Percentiles rank a stretch among this genome's conserved stretches.
Evolutionary conservation across 2,113 vertebrate species (phyloP).

Genomic region (Barbus barbus): DNA sequence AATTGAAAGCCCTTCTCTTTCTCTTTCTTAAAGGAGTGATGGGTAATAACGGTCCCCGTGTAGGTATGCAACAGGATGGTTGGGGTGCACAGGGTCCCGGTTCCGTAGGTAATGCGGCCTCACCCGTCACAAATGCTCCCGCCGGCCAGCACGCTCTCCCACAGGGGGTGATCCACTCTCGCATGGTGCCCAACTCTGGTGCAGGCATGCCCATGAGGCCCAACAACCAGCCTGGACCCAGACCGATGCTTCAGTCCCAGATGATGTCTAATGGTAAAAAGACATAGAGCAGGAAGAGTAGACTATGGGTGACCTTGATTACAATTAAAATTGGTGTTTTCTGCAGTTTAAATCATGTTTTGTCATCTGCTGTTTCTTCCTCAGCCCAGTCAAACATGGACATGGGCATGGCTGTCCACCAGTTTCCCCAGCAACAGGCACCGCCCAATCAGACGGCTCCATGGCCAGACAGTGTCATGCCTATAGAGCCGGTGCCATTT

Average conservation of each 20-base stretch:
- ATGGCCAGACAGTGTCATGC: conserved; percentile 97
- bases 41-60: conserved; percentile 75
- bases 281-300: background rate
- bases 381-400: conserved; percentile 89
- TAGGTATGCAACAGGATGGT: conserved; percentile 83
- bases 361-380: background rate
- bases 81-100: conserved; percentile 82
- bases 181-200: conserved; percentile 82
- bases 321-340: too few species aligned
- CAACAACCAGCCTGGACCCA: conserved; percentile 83
- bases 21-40: conserved; percentile 77
- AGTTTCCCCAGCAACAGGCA: conserved; percentile 92
- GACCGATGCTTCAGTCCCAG: conserved; percentile 87
- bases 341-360: background rate
- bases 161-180: conserved; percentile 72
- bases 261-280: conserved; percentile 86
- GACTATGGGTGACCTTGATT: too few species aligned
- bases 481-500: conserved; percentile 91
- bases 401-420: conserved; percentile 82
- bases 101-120: conserved; percentile 74
- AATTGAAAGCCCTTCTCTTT: background rate
- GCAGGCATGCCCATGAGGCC: conserved; percentile 82
- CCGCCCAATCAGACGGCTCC: conserved; percentile 97
- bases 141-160: conserved; percentile 77
- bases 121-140: conserved; percentile 74